Conservation (phyloP, 1,140 invertebrate species). For the Eupeodes corollae region DNA sequence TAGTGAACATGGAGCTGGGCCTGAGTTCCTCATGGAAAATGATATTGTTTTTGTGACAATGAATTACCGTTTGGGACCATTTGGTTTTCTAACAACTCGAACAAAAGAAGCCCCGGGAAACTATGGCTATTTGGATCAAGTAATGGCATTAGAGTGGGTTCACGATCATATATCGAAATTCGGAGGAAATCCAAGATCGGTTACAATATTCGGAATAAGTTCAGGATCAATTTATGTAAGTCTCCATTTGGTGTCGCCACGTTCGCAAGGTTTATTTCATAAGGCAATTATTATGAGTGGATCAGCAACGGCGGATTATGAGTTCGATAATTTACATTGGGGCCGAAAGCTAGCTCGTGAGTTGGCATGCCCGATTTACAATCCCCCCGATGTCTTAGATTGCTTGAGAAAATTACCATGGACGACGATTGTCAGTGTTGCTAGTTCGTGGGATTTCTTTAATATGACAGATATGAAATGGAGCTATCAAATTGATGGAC, state of each 20-base stretch:
- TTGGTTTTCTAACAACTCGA: constrained; percentile 44
- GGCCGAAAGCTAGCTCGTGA: neutral
- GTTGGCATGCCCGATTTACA: neutral
- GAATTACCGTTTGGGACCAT: constrained; percentile 50
- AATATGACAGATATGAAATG: neutral
- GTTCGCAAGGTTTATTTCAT: constrained; percentile 41
- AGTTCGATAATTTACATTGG: neutral
- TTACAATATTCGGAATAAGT: constrained; percentile 14
- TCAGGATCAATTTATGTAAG: constrained; percentile 5
- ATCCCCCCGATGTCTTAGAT: neutral
- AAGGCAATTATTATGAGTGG: constrained; percentile 50
- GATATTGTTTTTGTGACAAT: constrained; percentile 51
- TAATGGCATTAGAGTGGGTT: constrained; percentile 18
- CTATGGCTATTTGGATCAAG: constrained; percentile 40
- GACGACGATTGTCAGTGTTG: neutral
- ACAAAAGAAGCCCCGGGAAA: constrained; percentile 34
- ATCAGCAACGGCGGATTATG: constrained; percentile 28
- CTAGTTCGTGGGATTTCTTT: neutral
- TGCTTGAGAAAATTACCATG: neutral
- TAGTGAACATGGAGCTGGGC: constrained; percentile 22
- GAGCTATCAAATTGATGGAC: constrained; percentile 21
- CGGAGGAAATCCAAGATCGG: constrained; percentile 11
- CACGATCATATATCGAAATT: constrained; percentile 13
- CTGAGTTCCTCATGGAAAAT: constrained; percentile 52
- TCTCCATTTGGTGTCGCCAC: neutral